Evolutionary conservation across 2,113 vertebrate species (phyloP), one percentile per base, ranked within the genome.

Genomic region (Gopherus flavomarginatus): DNA sequence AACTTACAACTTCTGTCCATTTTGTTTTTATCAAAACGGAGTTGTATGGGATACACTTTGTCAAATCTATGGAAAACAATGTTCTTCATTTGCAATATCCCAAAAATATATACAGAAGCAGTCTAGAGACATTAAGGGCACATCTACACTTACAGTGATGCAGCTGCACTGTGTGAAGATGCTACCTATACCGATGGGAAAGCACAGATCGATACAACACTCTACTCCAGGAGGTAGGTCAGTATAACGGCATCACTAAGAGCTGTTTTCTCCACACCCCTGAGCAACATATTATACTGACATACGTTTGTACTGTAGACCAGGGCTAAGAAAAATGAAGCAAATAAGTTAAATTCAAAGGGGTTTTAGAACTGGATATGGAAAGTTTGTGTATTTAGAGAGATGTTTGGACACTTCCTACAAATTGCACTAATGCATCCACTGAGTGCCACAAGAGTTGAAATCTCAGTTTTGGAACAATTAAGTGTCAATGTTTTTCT

Each of bases 341-440:
- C 22, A 77, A 44, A 42, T 13, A 22, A 56, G 17, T 27, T 53
- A 87, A 85, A 75, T 29, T 81, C 69, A 59, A 92, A n/a, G 62
- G 52, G 49, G 52, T 29, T 26, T 75, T 86, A 89, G 69, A 52
- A 86, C 27, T 49, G 86, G 31, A 81, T 5, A 65, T 0, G 31
- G 1, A 21, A 87, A 93, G 31, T 42, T 81, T 38, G 65, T 72
- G 5, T 72, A 69, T 11, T 2, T 9, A 9, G 10, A 3, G 17
- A 42, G 54, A 75, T 85, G 22, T 49, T 86, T 65, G 14, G 69
- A 78, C 13, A 78, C 53, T 65, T 78, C 26, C 17, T 89, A 42
- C 8, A 0, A 0, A 95, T 29, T 13, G 72, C 3, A 14, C 26
- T 4, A 3, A 27, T 29, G 2, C 8, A 47, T 13, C 42, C 13